phyloP scores from a whole-genome alignment of 2,888 invertebrate genomes.

The Oxytorus armatus region DNA sequence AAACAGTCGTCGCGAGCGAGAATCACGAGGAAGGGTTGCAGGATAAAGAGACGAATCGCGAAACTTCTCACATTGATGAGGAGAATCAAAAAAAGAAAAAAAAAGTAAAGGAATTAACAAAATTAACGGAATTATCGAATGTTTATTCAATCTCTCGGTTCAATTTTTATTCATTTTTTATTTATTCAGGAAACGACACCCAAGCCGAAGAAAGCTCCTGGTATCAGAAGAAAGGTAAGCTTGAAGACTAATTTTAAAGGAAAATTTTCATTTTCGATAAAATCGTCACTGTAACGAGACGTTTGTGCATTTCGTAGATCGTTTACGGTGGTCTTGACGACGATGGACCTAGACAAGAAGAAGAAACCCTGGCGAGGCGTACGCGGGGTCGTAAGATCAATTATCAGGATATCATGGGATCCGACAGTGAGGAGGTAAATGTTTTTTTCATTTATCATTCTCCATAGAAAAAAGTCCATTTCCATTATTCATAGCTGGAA shows the following conservation, averaged over 20 bases:
- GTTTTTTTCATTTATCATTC: slow-evolving; percentile 12
- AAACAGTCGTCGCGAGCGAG: neutral
- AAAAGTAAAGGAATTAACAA: slow-evolving; percentile 64
- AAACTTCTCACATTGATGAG: slow-evolving; percentile 48
- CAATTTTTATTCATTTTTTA: slow-evolving; percentile 31
- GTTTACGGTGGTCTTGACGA: slow-evolving; percentile 83
- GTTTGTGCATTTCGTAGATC: slow-evolving; percentile 74
- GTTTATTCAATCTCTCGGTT: neutral
- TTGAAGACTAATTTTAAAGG: slow-evolving; percentile 45
- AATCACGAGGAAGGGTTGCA: slow-evolving; percentile 13
- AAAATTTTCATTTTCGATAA: slow-evolving; percentile 22
- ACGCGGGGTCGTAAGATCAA: slow-evolving; percentile 91
- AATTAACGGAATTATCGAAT: neutral
- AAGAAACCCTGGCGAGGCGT: slow-evolving; percentile 88
- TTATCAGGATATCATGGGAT: slow-evolving; percentile 91
- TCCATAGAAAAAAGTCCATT: slow-evolving; percentile 8
- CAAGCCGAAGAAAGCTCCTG: slow-evolving; percentile 68
- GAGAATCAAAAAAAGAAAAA: slow-evolving; percentile 65
- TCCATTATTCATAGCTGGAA: slow-evolving; percentile 41
- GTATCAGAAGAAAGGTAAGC: slow-evolving; percentile 72
- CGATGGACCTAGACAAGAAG: slow-evolving; percentile 83
- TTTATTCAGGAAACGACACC: slow-evolving; percentile 66
- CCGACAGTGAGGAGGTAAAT: slow-evolving; percentile 91
- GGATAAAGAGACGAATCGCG: slow-evolving; percentile 30
- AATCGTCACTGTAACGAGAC: neutral